Conservation (phyloP, 2,797 vertebrate genomes). For the Phoxinus dragarum region DNA sequence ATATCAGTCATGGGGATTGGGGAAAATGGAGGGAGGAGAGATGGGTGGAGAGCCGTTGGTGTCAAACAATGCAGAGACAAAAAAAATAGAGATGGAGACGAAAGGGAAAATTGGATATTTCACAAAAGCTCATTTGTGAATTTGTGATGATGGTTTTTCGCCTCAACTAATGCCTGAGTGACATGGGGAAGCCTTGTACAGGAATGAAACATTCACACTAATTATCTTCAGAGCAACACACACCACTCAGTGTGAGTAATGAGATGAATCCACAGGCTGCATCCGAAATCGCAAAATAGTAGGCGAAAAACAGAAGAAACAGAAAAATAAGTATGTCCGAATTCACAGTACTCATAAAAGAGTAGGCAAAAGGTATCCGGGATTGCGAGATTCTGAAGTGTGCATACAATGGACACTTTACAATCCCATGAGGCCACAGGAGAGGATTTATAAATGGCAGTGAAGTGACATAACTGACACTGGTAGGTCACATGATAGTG, state of each 20-base stretch:
- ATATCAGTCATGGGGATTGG: slow-evolving; percentile 18
- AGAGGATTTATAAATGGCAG: too few species aligned
- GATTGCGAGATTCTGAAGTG: too few species aligned
- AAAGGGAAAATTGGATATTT: not conserved
- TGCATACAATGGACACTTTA: too few species aligned
- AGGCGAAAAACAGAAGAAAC: too few species aligned
- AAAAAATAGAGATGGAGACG: not conserved
- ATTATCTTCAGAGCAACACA: not conserved
- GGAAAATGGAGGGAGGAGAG: slow-evolving; percentile 13
- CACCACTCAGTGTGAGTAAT: not conserved
- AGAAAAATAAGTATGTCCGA: too few species aligned
- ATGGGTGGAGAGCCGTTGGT: not conserved
- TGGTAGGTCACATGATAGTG: too few species aligned
- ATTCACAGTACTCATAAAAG: too few species aligned
- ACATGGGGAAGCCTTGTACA: not conserved
- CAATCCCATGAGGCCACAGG: too few species aligned
- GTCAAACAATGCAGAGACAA: not conserved
- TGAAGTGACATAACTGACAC: too few species aligned
- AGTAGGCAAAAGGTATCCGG: too few species aligned
- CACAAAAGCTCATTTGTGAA: not conserved
- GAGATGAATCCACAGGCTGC: not conserved
- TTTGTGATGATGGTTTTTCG: not conserved
- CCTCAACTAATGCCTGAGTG: not conserved
- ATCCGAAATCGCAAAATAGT: too few species aligned
- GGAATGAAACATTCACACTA: not conserved